Percentiles rank a stretch among this genome's conserved stretches.
phyloP scores from a whole-genome alignment of 2,797 vertebrate species.

The Ambastaia sidthimunki region DNA sequence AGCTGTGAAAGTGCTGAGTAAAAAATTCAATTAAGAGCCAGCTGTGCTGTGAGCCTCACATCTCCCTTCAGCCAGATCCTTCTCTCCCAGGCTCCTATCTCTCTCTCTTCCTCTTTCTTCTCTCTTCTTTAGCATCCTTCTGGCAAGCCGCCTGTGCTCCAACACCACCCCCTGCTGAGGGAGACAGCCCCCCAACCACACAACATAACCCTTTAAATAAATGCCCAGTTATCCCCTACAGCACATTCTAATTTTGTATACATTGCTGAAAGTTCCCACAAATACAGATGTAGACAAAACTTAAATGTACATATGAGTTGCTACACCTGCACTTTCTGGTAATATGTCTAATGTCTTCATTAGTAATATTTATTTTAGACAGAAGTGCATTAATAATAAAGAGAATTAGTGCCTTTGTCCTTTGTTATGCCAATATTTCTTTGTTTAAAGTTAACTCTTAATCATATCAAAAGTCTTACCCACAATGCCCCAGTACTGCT shows the following conservation, averaged over 20 bases:
- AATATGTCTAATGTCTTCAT: too few species aligned
- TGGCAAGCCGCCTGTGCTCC: constrained; percentile 71
- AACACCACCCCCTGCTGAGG: constrained; percentile 68
- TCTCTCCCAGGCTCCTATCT: constrained; percentile 19
- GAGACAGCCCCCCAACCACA: constrained; percentile 62
- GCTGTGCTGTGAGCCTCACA: constrained; percentile 77
- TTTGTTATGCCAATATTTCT: constrained; percentile 42
- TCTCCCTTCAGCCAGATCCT: constrained; percentile 69
- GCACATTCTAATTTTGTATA: constrained; percentile 35
- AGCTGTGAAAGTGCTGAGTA: constrained; percentile 79
- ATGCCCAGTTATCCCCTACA: constrained; percentile 2
- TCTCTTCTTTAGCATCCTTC: constrained; percentile 68
- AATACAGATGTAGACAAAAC: constrained; percentile 27
- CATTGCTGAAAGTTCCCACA: constrained; percentile 33
- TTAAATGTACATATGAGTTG: neutral
- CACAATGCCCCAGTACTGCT: constrained; percentile 68
- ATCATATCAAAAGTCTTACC: constrained; percentile 71
- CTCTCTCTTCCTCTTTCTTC: constrained; percentile 51
- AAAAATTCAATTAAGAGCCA: constrained; percentile 83
- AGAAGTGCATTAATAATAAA: neutral
- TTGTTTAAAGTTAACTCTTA: constrained; percentile 63
- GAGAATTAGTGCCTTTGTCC: constrained; percentile 53
- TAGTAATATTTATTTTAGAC: neutral
- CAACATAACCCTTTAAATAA: constrained; percentile 51
- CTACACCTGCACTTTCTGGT: neutral